Evolutionary conservation across 2,888 invertebrate genomes (phyloP).

Genomic region (Cyrtodaria siliqua): DNA sequence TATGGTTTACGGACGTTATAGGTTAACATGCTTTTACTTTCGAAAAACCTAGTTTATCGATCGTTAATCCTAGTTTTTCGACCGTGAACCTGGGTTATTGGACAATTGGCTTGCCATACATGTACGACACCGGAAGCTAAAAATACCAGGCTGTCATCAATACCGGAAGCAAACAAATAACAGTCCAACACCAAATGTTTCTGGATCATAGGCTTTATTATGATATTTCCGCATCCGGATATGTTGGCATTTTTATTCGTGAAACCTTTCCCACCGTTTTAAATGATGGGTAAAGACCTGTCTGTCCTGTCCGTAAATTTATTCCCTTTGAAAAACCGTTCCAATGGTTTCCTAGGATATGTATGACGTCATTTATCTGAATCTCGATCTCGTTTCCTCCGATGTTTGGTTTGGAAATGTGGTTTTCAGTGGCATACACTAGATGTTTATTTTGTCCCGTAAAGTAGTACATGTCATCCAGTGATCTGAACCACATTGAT

Average conservation of each 20-base stretch:
- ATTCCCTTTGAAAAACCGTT: conserved; percentile 97
- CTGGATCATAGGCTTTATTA: too few species aligned
- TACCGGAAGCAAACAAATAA: too few species aligned
- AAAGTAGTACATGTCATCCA: conserved; percentile 99
- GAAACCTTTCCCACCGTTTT: conserved; percentile 92
- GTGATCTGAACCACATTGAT: conserved; percentile 92
- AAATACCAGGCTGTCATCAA: too few species aligned
- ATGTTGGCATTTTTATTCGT: conserved; percentile 88
- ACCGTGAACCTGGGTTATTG: too few species aligned
- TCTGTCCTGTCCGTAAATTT: conserved; percentile 89
- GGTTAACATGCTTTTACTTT: too few species aligned
- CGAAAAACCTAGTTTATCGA: too few species aligned
- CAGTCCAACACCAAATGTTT: too few species aligned
- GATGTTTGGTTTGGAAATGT: conserved; percentile 82
- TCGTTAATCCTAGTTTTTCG: too few species aligned
- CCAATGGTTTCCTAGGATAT: conserved; percentile 99
- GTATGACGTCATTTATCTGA: conserved; percentile 92
- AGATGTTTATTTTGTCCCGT: conserved; percentile 98
- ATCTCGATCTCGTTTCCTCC: conserved; percentile 89
- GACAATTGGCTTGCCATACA: too few species aligned
- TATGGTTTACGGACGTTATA: too few species aligned
- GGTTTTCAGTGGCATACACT: conserved; percentile 91
- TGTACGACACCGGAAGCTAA: too few species aligned
- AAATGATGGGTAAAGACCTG: conserved; percentile 87
- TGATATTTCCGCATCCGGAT: too few species aligned